Conservation (phyloP, 2,797 vertebrate species). For the Sus cebifrons region DNA sequence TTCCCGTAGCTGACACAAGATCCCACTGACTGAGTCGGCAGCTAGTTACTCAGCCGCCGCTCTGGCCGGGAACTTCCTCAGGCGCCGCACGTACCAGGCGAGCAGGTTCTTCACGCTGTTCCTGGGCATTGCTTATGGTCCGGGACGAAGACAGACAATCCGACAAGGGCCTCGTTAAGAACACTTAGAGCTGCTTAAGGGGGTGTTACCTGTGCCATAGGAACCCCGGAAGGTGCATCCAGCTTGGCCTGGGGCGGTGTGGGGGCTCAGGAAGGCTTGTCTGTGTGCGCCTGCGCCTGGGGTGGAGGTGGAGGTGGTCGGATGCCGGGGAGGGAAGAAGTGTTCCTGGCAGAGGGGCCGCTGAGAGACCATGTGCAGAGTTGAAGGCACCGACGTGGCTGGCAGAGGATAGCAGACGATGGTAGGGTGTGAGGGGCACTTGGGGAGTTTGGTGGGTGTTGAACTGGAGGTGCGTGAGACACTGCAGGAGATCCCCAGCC, state of each 20-base stretch:
- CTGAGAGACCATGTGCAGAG: not conserved
- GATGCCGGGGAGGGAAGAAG: not conserved
- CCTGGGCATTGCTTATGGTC: not conserved
- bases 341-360: not conserved
- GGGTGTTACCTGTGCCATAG: rapidly evolving
- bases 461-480: not conserved
- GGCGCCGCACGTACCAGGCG: not conserved
- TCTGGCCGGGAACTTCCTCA: not conserved
- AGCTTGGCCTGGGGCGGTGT: too few relatives aligned
- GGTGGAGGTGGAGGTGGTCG: not conserved
- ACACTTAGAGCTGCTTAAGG: not conserved
- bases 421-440: not conserved
- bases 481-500: not conserved
- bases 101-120: not conserved
- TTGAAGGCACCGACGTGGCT: not conserved
- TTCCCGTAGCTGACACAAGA: not conserved
- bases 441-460: not conserved
- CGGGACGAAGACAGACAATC: not conserved
- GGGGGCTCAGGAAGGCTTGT: not conserved
- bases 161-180: not conserved
- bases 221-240: not conserved
- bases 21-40: not conserved
- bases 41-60: not conserved
- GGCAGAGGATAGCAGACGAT: not conserved
- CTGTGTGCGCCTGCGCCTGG: not conserved